Conservation (phyloP, 2,888 invertebrate species). For the Panopea generosa region DNA sequence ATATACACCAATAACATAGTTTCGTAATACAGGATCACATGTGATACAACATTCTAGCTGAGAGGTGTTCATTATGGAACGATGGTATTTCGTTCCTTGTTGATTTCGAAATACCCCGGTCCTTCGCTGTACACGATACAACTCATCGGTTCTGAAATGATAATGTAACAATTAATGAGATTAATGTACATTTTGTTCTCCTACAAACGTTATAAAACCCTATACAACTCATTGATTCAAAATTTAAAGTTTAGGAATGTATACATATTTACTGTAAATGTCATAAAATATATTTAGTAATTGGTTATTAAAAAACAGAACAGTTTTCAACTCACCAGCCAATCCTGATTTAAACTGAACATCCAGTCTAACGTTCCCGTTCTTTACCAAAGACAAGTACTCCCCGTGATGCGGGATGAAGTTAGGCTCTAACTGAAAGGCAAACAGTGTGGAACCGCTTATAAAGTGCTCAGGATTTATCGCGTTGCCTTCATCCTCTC, state of each 20-base stretch:
- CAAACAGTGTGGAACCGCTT: conserved; percentile 14
- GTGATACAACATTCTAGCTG: conserved; percentile 1
- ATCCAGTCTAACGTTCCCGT: conserved; percentile 7
- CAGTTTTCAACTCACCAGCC: neutral
- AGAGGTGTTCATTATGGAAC: conserved; percentile 1
- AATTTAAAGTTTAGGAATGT: too few species aligned
- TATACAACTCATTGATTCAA: too few species aligned
- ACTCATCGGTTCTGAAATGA: conserved; percentile 6
- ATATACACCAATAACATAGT: neutral
- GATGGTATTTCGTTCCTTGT: conserved; percentile 3
- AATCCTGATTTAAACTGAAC: conserved; percentile 4
- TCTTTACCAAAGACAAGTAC: conserved; percentile 16
- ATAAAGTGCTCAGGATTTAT: conserved; percentile 6
- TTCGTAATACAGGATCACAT: neutral
- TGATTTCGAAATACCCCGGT: conserved; percentile 16
- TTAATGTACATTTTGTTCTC: too few species aligned
- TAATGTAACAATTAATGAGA: neutral
- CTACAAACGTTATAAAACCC: too few species aligned
- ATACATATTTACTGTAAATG: too few species aligned
- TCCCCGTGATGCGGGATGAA: conserved; percentile 19
- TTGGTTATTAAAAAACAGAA: neutral
- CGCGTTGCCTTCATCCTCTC: conserved; percentile 22
- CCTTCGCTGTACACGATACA: conserved; percentile 5
- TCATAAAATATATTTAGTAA: too few species aligned
- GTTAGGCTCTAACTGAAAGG: conserved; percentile 20